A percentile compares a stretch with the other conserved stretches of the same genome.
phyloP scores from a whole-genome alignment of 2,797 vertebrate species.

The Lagodon rhomboides region DNA sequence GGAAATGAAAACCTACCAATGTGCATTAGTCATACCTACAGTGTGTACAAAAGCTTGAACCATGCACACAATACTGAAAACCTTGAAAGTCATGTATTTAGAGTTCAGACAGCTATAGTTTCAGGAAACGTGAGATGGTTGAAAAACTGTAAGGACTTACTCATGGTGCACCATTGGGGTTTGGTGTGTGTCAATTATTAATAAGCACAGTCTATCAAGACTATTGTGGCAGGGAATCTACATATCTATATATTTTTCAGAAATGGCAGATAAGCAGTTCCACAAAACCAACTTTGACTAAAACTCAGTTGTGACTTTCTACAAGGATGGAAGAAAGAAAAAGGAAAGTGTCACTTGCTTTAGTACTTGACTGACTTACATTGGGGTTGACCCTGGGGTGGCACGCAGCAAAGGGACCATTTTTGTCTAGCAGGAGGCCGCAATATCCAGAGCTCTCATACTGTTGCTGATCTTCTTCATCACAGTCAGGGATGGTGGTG shows the following conservation, averaged over 20 bases:
- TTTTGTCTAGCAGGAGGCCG: slow-evolving; percentile 81
- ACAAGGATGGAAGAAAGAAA: neutral
- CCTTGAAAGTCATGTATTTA: too few species aligned
- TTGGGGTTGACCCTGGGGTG: slow-evolving; percentile 83
- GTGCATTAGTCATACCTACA: too few species aligned
- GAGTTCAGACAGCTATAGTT: too few species aligned
- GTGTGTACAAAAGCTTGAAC: too few species aligned
- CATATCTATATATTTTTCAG: neutral
- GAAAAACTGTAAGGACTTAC: too few species aligned
- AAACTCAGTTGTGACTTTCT: neutral
- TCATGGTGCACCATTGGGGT: too few species aligned
- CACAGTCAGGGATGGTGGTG: slow-evolving; percentile 75
- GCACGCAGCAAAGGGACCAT: slow-evolving; percentile 84
- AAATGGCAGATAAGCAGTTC: too few species aligned
- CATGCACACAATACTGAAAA: too few species aligned
- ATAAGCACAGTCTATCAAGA: too few species aligned
- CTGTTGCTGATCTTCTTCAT: slow-evolving; percentile 70
- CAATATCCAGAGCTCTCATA: slow-evolving; percentile 82
- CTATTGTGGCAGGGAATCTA: neutral
- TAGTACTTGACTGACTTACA: slow-evolving; percentile 60
- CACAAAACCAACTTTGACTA: neutral
- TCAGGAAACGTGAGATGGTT: too few species aligned
- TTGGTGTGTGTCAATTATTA: too few species aligned
- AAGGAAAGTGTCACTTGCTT: neutral
- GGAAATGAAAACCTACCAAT: too few species aligned